A percentile compares a stretch with the other conserved stretches of the same genome.
Conservation (phyloP, 92 coral and sea anemone genomes). For the Muricea muricata region DNA sequence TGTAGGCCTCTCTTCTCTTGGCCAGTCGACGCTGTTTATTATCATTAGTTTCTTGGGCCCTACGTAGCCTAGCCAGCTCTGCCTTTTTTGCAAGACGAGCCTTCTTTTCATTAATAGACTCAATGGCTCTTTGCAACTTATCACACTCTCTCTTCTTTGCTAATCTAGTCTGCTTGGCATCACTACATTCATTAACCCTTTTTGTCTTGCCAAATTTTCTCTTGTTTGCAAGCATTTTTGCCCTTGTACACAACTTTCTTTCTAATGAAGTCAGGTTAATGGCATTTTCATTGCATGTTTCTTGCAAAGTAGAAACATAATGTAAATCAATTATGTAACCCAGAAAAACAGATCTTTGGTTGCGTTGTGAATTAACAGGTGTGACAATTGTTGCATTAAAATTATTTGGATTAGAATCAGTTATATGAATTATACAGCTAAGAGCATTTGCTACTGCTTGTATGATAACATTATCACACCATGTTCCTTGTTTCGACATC, state of each 20-base stretch:
- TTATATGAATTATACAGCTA: slow-evolving; percentile 55
- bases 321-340: slow-evolving; percentile 43
- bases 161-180: slow-evolving; percentile 32
- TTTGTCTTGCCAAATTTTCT: slow-evolving; percentile 25
- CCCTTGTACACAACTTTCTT: too few relatives aligned
- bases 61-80: slow-evolving; percentile 15
- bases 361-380: slow-evolving; percentile 33
- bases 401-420: slow-evolving; percentile 63
- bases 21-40: slow-evolving; percentile 10
- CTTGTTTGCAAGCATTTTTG: too few relatives aligned
- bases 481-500: slow-evolving; percentile 54
- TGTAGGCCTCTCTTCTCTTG: slow-evolving; percentile 4
- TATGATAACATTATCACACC: too few relatives aligned
- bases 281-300: too few relatives aligned
- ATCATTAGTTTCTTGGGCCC: neutral
- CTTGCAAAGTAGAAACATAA: slow-evolving; percentile 52
- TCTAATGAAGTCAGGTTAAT: too few relatives aligned
- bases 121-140: neutral
- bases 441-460: slow-evolving; percentile 67
- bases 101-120: neutral
- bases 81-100: slow-evolving; percentile 49
- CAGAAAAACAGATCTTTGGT: slow-evolving; percentile 45
- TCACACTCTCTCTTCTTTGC: slow-evolving; percentile 11
- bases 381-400: slow-evolving; percentile 56
- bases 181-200: slow-evolving; percentile 31